Conservation (phyloP, 2,888 invertebrate genomes). For the Malthinus flaveolus region DNA sequence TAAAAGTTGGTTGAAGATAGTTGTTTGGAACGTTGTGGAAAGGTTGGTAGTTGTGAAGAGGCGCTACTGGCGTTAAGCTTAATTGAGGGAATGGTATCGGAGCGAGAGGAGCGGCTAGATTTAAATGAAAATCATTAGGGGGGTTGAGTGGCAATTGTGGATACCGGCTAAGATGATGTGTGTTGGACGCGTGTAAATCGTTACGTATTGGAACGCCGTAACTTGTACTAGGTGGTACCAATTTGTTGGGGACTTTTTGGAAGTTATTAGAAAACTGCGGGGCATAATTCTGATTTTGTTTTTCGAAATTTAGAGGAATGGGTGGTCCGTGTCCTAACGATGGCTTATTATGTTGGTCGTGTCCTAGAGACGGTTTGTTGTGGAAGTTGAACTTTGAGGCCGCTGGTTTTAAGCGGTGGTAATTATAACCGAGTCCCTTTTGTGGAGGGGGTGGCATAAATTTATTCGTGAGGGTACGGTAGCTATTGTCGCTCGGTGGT, state of each 20-base stretch:
- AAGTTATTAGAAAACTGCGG: neutral
- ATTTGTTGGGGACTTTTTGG: neutral
- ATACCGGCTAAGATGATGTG: neutral
- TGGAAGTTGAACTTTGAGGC: neutral
- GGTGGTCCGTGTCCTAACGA: conserved; percentile 27
- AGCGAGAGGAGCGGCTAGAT: neutral
- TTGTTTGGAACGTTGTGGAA: conserved; percentile 47
- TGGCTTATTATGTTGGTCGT: neutral
- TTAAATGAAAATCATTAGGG: neutral
- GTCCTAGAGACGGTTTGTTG: too few species aligned
- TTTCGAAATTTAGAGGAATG: conserved; percentile 34
- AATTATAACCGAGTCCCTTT: neutral
- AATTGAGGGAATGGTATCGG: conserved; percentile 68
- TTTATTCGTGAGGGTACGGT: conserved; percentile 30
- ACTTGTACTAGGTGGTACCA: neutral
- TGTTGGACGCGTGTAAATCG: neutral
- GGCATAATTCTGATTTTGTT: neutral
- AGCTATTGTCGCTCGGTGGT: conserved; percentile 20
- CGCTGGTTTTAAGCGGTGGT: neutral
- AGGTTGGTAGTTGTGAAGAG: conserved; percentile 60
- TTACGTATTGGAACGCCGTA: neutral
- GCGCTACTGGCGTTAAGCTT: conserved; percentile 53
- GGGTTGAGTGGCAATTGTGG: neutral
- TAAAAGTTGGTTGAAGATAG: neutral
- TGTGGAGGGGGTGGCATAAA: conserved; percentile 18